Conservation (phyloP, 2,113 vertebrate species). For the Phalacrocorax pelagicus region DNA sequence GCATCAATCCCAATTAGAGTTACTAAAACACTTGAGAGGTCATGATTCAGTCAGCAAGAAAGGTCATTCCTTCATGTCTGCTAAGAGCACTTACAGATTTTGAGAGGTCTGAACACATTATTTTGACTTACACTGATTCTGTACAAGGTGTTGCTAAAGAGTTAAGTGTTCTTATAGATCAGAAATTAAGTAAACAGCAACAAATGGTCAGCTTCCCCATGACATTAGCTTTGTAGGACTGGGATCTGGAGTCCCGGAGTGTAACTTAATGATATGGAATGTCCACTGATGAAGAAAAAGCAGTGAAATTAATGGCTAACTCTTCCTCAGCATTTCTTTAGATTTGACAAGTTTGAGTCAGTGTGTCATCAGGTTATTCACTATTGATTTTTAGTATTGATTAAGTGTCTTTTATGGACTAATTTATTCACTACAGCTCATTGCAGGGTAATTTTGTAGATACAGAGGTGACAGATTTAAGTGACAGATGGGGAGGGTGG, state of each 20-base stretch:
- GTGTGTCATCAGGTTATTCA: not conserved
- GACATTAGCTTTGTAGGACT: not conserved
- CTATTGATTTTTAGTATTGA: too few species aligned
- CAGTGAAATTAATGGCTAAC: not conserved
- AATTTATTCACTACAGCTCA: too few species aligned
- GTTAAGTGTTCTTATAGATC: not conserved
- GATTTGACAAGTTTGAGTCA: not conserved
- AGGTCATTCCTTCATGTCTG: not conserved
- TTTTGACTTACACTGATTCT: not conserved
- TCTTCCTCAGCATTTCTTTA: not conserved
- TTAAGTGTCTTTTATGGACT: too few species aligned
- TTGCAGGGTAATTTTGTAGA: too few species aligned
- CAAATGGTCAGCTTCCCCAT: not conserved
- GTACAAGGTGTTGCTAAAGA: not conserved
- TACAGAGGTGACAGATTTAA: too few species aligned
- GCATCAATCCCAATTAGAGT: not conserved
- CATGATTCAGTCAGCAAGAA: not conserved
- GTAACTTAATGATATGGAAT: not conserved
- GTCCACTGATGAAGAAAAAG: not conserved
- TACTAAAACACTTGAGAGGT: not conserved
- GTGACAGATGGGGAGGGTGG: too few species aligned
- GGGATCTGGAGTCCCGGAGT: not conserved
- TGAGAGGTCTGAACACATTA: not conserved
- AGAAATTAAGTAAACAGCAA: not conserved
- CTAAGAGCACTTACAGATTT: not conserved